phyloP scores from a whole-genome alignment of 2,113 vertebrate genomes.

The Notarius quadriscutis region DNA sequence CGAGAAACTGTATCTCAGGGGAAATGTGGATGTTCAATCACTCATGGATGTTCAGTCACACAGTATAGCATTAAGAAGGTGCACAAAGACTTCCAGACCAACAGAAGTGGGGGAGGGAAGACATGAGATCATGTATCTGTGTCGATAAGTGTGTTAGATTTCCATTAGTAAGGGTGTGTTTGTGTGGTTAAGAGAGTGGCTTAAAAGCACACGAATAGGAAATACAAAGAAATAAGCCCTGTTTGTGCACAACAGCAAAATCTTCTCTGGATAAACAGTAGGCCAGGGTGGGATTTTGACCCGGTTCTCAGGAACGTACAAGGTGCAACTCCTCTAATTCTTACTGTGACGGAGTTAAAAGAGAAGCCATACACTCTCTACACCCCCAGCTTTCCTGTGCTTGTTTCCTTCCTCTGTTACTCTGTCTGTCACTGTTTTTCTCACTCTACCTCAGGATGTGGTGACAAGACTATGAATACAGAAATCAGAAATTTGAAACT shows the following conservation, averaged over 20 bases:
- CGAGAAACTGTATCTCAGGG: slow-evolving; percentile 7
- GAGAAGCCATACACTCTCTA: slow-evolving; percentile 27
- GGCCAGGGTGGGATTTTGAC: background rate
- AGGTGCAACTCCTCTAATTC: background rate
- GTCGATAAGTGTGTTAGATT: slow-evolving; percentile 30
- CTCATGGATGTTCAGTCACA: background rate
- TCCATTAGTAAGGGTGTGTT: slow-evolving; percentile 30
- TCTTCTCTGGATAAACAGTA: background rate
- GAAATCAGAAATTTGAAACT: slow-evolving; percentile 1
- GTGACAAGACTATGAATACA: slow-evolving; percentile 36
- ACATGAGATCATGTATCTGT: slow-evolving; percentile 27
- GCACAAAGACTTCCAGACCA: background rate
- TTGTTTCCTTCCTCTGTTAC: slow-evolving; percentile 43
- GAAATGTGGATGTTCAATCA: background rate
- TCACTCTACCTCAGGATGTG: slow-evolving; percentile 53
- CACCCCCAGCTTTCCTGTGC: slow-evolving; percentile 39
- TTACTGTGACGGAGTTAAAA: background rate
- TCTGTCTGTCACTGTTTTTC: slow-evolving; percentile 19
- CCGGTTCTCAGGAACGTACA: background rate
- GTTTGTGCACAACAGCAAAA: background rate
- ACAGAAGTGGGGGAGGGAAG: slow-evolving; percentile 19
- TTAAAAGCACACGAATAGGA: slow-evolving; percentile 10
- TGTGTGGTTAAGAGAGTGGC: background rate
- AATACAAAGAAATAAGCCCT: background rate
- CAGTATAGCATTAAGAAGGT: background rate